A percentile compares a stretch with the other conserved stretches of the same genome.
Evolutionary conservation across 2,888 invertebrate genomes (phyloP).

Genomic region (Lasius platythorax): DNA sequence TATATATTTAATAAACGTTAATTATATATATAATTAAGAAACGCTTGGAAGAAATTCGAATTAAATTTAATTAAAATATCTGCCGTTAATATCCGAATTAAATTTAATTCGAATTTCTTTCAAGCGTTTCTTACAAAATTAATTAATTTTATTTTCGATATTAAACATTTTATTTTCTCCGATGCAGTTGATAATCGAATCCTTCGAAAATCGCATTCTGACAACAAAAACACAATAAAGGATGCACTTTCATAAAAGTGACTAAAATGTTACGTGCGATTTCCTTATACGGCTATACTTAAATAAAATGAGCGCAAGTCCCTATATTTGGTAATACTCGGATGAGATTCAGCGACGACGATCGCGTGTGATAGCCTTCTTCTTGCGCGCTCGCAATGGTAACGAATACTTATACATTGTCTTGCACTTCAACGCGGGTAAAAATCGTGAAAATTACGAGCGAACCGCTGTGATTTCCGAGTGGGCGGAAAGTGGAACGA

Average conservation of each 20-base stretch:
- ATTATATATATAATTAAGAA: not conserved
- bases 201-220: not conserved
- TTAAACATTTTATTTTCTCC: not conserved
- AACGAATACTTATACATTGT: slow-evolving; percentile 32
- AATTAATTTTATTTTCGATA: not conserved
- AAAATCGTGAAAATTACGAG: slow-evolving; percentile 63
- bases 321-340: slow-evolving; percentile 47
- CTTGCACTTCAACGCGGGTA: slow-evolving; percentile 19
- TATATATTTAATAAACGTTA: no score
- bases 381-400: not conserved
- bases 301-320: slow-evolving; percentile 39
- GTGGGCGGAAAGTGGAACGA: slow-evolving; percentile 82
- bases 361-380: slow-evolving; percentile 58
- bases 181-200: not conserved
- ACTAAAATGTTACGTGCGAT: slow-evolving; percentile 24
- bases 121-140: not conserved
- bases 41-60: not conserved
- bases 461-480: slow-evolving; percentile 58
- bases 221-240: slow-evolving; percentile 8
- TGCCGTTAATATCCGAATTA: not conserved
- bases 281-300: slow-evolving; percentile 47
- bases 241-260: slow-evolving; percentile 11
- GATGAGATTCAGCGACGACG: slow-evolving; percentile 48
- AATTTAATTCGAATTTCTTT: not conserved
- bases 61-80: not conserved